Conservation (phyloP, 2,888 invertebrate species). For the Dascillus cervinus region DNA sequence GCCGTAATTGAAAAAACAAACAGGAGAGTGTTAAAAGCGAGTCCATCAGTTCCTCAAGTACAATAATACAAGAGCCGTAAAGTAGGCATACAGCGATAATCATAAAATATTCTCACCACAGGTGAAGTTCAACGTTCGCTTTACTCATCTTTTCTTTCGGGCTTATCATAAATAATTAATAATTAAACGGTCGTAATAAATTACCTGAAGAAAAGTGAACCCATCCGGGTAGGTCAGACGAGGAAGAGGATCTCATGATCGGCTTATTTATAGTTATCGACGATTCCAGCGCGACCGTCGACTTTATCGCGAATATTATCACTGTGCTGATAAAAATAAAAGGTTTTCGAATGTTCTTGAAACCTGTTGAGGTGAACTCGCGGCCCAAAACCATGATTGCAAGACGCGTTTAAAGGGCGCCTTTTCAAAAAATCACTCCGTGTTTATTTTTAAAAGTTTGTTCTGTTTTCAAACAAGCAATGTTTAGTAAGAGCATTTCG, state of each 20-base stretch:
- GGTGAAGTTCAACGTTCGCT: constrained; percentile 9
- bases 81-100: too few relatives aligned
- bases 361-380: constrained; percentile 13
- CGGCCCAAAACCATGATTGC: too few relatives aligned
- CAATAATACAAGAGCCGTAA: too few relatives aligned
- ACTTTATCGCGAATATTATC: constrained; percentile 10
- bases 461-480: constrained; percentile 15
- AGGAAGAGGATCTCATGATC: constrained; percentile 14
- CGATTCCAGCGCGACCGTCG: constrained; percentile 20
- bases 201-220: constrained; percentile 28
- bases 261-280: constrained; percentile 27
- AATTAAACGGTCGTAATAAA: constrained; percentile 6
- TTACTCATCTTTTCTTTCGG: constrained; percentile 3
- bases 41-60: too few relatives aligned
- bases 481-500: constrained; percentile 17
- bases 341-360: constrained; percentile 12
- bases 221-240: constrained; percentile 24
- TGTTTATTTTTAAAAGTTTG: constrained; percentile 25
- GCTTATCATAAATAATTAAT: constrained; percentile 10
- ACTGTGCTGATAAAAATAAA: constrained; percentile 3
- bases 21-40: too few relatives aligned
- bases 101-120: constrained; percentile 10
- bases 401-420: too few relatives aligned
- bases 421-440: too few relatives aligned
- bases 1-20: too few relatives aligned